phyloP scores from a whole-genome alignment of 2,888 invertebrate species.

The Ophion ellenae region DNA sequence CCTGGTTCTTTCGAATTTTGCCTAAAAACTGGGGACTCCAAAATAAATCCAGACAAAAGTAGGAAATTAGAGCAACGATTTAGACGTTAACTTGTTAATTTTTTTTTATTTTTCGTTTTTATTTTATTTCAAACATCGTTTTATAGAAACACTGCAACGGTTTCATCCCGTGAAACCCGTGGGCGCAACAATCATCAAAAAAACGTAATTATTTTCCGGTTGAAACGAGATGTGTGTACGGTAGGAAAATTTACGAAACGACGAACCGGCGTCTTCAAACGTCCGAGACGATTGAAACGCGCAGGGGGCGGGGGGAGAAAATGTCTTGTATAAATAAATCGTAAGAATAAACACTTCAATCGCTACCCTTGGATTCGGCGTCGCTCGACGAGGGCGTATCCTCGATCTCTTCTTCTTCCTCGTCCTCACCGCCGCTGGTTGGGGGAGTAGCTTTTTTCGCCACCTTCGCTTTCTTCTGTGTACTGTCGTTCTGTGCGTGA shows the following conservation, averaged over 20 bases:
- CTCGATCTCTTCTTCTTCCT: slow-evolving; percentile 87
- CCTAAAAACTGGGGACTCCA: not conserved
- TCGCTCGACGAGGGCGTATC: slow-evolving; percentile 83
- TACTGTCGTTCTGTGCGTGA: slow-evolving; percentile 76
- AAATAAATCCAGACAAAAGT: not conserved
- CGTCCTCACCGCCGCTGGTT: slow-evolving; percentile 87
- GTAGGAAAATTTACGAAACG: not conserved
- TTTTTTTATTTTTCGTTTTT: not conserved
- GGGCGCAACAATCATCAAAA: slow-evolving; percentile 7
- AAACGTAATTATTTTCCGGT: not conserved
- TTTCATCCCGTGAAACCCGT: slow-evolving; percentile 52
- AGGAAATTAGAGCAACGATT: not conserved
- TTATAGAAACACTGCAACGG: slow-evolving; percentile 33
- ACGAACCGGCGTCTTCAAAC: slow-evolving; percentile 9
- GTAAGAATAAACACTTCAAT: slow-evolving; percentile 65
- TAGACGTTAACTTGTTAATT: not conserved
- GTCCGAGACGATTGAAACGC: not conserved
- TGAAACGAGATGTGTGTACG: not conserved
- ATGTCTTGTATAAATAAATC: slow-evolving; percentile 47
- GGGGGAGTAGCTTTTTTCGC: slow-evolving; percentile 84
- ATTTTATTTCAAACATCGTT: slow-evolving; percentile 12
- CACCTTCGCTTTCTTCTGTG: slow-evolving; percentile 82
- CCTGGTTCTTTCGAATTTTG: not conserved
- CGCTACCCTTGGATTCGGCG: slow-evolving; percentile 79
- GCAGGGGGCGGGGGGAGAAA: not conserved